phyloP scores from a whole-genome alignment of 2,797 vertebrate species.

The Parotocinclus haroldoi region DNA sequence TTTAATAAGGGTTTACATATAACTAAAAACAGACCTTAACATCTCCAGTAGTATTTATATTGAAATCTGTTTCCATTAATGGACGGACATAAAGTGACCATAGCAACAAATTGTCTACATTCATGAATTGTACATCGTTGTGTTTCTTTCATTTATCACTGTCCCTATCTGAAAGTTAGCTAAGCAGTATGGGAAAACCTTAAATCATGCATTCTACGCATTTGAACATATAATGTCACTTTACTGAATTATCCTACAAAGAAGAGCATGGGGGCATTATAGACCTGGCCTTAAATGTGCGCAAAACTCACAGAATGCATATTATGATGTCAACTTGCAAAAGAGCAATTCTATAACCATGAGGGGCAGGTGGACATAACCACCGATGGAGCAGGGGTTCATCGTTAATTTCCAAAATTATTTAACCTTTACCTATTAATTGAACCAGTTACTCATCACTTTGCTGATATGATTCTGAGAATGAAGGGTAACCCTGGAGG shows the following conservation, averaged over 20 bases:
- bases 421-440: slow-evolving; percentile 13
- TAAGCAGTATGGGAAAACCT: slow-evolving; percentile 21
- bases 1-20: too few relatives aligned
- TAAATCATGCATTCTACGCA: slow-evolving; percentile 13
- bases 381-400: too few relatives aligned
- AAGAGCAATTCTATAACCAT: slow-evolving; percentile 43
- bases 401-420: slow-evolving; percentile 30
- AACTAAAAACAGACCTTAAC: too few relatives aligned
- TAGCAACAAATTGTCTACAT: too few relatives aligned
- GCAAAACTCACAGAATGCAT: slow-evolving; percentile 38
- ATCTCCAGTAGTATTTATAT: too few relatives aligned
- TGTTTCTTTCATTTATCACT: too few relatives aligned
- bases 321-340: slow-evolving; percentile 52
- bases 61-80: too few relatives aligned
- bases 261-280: slow-evolving; percentile 33
- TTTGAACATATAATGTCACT: slow-evolving; percentile 26
- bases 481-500: too few relatives aligned
- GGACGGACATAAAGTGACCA: too few relatives aligned
- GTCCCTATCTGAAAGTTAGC: slow-evolving; percentile 7
- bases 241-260: slow-evolving; percentile 24
- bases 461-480: neutral
- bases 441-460: neutral
- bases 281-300: slow-evolving; percentile 47
- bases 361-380: slow-evolving; percentile 6
- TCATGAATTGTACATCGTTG: too few relatives aligned